A percentile compares a stretch with the other conserved stretches of the same genome.
Conservation (phyloP, 2,888 invertebrate species). For the Drymonia ruficornis region DNA sequence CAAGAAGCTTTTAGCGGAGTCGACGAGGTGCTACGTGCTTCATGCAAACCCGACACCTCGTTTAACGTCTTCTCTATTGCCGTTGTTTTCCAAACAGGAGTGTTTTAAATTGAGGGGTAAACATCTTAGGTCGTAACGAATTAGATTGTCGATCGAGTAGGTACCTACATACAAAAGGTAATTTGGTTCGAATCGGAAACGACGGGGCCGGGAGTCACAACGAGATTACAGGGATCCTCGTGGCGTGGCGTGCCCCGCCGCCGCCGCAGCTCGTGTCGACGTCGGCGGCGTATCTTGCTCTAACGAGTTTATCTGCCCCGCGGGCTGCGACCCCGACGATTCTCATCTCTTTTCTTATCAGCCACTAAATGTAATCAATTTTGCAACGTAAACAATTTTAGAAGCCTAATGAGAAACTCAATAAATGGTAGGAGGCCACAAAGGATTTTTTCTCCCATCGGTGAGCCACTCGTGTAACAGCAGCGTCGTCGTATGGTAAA, state of each 20-base stretch:
- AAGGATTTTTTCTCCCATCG: too few relatives aligned
- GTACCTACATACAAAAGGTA: conserved; percentile 64
- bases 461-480: too few relatives aligned
- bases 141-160: conserved; percentile 76
- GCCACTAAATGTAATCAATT: conserved; percentile 69
- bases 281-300: conserved; percentile 69
- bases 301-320: conserved; percentile 84
- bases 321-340: conserved; percentile 69
- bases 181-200: conserved; percentile 75
- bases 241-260: conserved; percentile 59
- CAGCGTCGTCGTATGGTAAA: too few relatives aligned
- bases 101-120: conserved; percentile 59
- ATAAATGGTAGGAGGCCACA: background rate
- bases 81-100: conserved; percentile 57
- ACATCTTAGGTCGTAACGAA: conserved; percentile 66
- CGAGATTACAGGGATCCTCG: conserved; percentile 75
- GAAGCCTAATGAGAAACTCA: conserved; percentile 6
- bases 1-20: conserved; percentile 81
- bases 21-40: conserved; percentile 68
- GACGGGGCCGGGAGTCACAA: conserved; percentile 74
- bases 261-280: conserved; percentile 46
- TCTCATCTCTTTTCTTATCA: conserved; percentile 74
- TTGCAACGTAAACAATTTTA: conserved; percentile 26
- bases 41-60: conserved; percentile 56
- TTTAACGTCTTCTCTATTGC: conserved; percentile 58